These are phyloP conservation scores for Heterochromis multidens DNA, from an alignment of 2,113 vertebrate genomes.

Conservation along the genomic window DNA sequence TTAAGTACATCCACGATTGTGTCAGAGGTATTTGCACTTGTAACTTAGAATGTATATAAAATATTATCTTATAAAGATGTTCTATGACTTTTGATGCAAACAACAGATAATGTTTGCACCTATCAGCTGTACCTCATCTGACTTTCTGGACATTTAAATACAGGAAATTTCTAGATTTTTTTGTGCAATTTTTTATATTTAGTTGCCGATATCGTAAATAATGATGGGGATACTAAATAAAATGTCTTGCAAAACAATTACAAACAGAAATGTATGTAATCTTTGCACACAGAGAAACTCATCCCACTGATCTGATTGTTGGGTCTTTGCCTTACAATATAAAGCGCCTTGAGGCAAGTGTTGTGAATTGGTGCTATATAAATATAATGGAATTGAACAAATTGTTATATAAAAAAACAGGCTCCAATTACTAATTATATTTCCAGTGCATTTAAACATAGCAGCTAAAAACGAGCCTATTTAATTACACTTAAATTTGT, in stretches of 20 bases:
- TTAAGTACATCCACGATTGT: too few relatives aligned
- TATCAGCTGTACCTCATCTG: neutral
- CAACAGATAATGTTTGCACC: neutral
- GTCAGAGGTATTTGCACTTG: too few relatives aligned
- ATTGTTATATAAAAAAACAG: accelerated
- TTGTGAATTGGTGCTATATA: neutral
- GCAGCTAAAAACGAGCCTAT: neutral
- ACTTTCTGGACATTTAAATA: neutral
- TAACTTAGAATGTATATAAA: neutral
- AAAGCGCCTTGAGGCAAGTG: neutral
- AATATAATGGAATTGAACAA: neutral
- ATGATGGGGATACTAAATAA: too few relatives aligned
- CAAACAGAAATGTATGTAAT: too few relatives aligned
- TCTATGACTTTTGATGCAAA: neutral
- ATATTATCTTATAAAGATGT: accelerated
- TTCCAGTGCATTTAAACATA: neutral
- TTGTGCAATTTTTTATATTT: too few relatives aligned
- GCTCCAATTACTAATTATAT: neutral
- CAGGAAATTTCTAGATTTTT: neutral
- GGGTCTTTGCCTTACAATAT: neutral
- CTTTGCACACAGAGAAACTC: too few relatives aligned
- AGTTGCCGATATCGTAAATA: too few relatives aligned
- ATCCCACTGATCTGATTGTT: neutral
- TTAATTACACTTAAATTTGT: neutral
- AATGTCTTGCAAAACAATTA: too few relatives aligned